These are phyloP conservation scores for Aporrectodea caliginosa DNA, from an alignment of 1,140 invertebrate species.

Conservation along the genomic window DNA sequence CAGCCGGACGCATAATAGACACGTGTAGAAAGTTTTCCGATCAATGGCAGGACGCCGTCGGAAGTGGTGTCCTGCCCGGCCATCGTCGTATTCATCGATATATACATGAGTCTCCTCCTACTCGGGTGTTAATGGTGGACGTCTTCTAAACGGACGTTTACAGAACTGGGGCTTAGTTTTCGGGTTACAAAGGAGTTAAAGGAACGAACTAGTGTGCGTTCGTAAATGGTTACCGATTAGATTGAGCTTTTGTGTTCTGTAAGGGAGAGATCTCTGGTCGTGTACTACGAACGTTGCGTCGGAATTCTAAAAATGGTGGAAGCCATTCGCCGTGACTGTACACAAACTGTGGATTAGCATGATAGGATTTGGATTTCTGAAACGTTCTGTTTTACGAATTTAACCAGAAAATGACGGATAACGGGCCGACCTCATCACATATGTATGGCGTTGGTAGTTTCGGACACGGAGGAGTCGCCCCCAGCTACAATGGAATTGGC, in stretches of 20 bases:
- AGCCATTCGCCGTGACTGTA: not conserved
- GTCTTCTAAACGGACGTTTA: not conserved
- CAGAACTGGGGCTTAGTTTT: not conserved
- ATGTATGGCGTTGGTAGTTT: not conserved
- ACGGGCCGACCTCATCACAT: not conserved
- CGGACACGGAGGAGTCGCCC: not conserved
- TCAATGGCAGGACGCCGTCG: not conserved
- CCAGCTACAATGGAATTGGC: not conserved
- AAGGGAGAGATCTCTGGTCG: not conserved
- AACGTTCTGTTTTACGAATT: not conserved
- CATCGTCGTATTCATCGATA: not conserved
- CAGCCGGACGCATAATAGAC: too few relatives aligned
- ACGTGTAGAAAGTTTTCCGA: not conserved
- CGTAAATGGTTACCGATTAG: not conserved
- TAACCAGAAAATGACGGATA: not conserved
- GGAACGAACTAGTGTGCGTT: not conserved
- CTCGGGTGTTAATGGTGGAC: not conserved
- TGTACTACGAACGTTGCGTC: not conserved
- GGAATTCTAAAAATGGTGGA: not conserved
- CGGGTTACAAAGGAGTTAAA: not conserved
- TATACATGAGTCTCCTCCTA: not conserved
- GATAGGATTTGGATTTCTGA: not conserved
- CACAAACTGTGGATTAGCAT: not conserved
- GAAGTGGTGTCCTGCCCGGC: not conserved
- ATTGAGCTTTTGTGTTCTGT: not conserved